phyloP scores from a whole-genome alignment of 2,113 vertebrate genomes.

The Spermophilus dauricus region DNA sequence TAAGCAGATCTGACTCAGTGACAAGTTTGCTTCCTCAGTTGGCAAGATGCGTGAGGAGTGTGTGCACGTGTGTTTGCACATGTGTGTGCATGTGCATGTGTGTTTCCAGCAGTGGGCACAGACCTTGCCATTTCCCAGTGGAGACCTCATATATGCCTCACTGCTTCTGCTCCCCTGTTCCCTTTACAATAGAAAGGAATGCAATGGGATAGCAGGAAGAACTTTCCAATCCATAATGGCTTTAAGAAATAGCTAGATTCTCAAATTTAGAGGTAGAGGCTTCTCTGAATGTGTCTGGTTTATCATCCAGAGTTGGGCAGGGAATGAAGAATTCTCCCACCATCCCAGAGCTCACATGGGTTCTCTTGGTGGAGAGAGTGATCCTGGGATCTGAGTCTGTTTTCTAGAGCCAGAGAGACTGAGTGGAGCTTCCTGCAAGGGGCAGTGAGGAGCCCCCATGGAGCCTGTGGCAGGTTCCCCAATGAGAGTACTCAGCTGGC shows the following conservation, averaged over 20 bases:
- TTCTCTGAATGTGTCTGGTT: not conserved
- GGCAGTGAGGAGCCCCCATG: not conserved
- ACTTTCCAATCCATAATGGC: not conserved
- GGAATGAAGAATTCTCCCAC: not conserved
- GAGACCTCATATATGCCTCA: not conserved
- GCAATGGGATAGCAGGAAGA: not conserved
- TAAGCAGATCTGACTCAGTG: constrained; percentile 88
- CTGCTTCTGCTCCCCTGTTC: not conserved
- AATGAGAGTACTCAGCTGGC: constrained; percentile 91
- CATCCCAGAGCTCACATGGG: not conserved
- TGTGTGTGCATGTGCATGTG: not conserved
- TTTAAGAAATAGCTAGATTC: not conserved
- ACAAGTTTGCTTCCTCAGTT: constrained; percentile 86
- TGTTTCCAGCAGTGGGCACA: not conserved
- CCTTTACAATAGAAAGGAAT: not conserved
- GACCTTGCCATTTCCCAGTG: not conserved
- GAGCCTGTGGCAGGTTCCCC: constrained; percentile 58
- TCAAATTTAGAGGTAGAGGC: not conserved
- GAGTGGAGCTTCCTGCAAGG: not conserved
- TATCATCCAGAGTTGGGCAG: not conserved
- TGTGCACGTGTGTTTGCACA: not conserved
- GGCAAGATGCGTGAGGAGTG: constrained; percentile 81
- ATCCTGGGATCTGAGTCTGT: not conserved
- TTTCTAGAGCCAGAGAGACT: not conserved
- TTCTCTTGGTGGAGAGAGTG: not conserved